Conservation (phyloP, 2,888 invertebrate species). For the Ormyrus thymus region DNA sequence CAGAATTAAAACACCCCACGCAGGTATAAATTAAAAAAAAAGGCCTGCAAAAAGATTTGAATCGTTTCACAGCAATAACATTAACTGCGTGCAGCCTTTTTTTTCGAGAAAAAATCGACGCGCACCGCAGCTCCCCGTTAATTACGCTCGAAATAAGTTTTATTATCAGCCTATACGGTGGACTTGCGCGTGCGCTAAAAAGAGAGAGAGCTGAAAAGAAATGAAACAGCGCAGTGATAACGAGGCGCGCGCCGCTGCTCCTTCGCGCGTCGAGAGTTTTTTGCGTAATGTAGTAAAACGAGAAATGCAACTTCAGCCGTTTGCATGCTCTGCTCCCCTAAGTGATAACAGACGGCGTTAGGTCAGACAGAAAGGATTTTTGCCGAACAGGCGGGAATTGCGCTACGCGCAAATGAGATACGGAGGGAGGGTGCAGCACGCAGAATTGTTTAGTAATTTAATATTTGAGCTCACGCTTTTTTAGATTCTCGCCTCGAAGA, state of each 20-base stretch:
- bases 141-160: neutral
- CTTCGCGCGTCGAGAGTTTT: conserved; percentile 22
- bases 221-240: conserved; percentile 16
- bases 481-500: too few species aligned
- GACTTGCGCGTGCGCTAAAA: neutral
- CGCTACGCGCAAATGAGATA: conserved; percentile 32
- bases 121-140: neutral
- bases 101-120: too few species aligned
- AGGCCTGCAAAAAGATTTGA: too few species aligned
- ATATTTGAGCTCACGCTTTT: too few species aligned
- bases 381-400: conserved; percentile 35
- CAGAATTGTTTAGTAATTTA: conserved; percentile 27
- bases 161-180: neutral
- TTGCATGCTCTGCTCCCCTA: conserved; percentile 13
- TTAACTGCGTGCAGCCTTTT: too few species aligned
- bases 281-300: conserved; percentile 39
- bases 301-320: conserved; percentile 51
- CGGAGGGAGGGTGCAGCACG: neutral
- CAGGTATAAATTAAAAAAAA: too few species aligned
- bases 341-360: conserved; percentile 43
- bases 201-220: neutral
- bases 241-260: conserved; percentile 4
- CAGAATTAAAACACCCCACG: too few species aligned
- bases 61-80: too few species aligned
- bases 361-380: conserved; percentile 45